phyloP scores from a whole-genome alignment of 2,888 invertebrate species.

The Pyrochroa serraticornis region DNA sequence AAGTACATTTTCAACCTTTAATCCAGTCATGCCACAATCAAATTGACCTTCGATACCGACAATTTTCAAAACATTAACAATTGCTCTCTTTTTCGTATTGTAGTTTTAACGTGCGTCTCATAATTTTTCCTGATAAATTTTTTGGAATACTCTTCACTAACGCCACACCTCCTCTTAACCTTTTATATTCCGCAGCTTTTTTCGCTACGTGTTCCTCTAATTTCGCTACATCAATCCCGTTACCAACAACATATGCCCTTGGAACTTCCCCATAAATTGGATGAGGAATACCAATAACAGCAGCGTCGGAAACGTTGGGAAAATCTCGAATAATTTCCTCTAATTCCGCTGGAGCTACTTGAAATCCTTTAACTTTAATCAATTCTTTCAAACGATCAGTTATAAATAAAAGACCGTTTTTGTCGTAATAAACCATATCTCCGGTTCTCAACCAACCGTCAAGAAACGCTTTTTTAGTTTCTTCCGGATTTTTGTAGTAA shows the following conservation, averaged over 20 bases:
- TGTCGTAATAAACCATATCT: constrained; percentile 64
- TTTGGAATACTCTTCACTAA: constrained; percentile 63
- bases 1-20: too few species aligned
- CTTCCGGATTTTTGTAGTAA: constrained; percentile 74
- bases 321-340: constrained; percentile 73
- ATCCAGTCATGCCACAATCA: too few species aligned
- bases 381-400: constrained; percentile 79
- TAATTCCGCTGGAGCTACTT: constrained; percentile 85
- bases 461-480: constrained; percentile 67
- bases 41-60: too few species aligned
- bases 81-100: constrained; percentile 1
- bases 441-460: constrained; percentile 77
- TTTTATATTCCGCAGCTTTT: constrained; percentile 76
- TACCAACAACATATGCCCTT: constrained; percentile 70
- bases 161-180: constrained; percentile 62
- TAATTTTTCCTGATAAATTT: constrained; percentile 63
- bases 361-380: constrained; percentile 71
- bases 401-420: constrained; percentile 69
- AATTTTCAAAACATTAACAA: too few species aligned
- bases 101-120: constrained; percentile 37
- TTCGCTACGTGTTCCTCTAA: constrained; percentile 65
- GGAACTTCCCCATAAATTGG: constrained; percentile 73
- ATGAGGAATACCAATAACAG: constrained; percentile 77
- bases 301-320: constrained; percentile 75
- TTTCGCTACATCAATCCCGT: constrained; percentile 55